Evolutionary conservation across 2,113 vertebrate genomes (phyloP).

Genomic region (Petaurus breviceps): DNA sequence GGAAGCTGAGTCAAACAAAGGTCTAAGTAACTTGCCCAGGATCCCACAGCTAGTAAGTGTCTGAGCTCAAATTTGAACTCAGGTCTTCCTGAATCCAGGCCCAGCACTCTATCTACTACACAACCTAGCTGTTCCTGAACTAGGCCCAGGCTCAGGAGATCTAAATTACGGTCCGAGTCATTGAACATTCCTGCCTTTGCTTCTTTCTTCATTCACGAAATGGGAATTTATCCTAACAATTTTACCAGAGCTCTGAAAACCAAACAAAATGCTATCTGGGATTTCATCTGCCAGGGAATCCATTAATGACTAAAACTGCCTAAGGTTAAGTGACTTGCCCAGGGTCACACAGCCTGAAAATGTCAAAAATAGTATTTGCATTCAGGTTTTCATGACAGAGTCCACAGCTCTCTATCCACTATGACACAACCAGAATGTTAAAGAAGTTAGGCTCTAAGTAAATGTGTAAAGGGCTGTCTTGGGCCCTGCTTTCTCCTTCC

Average conservation of each 20-base stretch:
- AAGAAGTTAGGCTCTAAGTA: not conserved
- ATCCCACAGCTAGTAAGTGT: not conserved
- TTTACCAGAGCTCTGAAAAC: not conserved
- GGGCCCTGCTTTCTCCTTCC: not conserved
- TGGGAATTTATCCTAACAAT: not conserved
- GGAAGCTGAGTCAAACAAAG: not conserved
- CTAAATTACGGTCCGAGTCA: not conserved
- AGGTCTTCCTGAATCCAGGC: not conserved
- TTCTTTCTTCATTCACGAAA: not conserved
- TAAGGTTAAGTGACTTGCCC: not conserved
- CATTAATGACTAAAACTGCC: not conserved
- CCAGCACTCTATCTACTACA: not conserved
- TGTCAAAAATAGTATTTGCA: not conserved
- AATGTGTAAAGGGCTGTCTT: not conserved
- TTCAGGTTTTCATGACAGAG: not conserved
- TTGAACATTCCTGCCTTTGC: not conserved
- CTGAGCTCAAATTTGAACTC: not conserved
- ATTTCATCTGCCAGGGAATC: not conserved
- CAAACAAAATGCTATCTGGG: not conserved
- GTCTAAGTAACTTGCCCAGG: not conserved
- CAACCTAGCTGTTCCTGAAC: not conserved
- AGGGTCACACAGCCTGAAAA: not conserved
- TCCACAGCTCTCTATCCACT: not conserved
- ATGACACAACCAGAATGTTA: not conserved
- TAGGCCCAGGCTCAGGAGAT: not conserved